Evolutionary conservation across 2,888 invertebrate genomes (phyloP).

Genomic region (Tetragonula carbonaria): DNA sequence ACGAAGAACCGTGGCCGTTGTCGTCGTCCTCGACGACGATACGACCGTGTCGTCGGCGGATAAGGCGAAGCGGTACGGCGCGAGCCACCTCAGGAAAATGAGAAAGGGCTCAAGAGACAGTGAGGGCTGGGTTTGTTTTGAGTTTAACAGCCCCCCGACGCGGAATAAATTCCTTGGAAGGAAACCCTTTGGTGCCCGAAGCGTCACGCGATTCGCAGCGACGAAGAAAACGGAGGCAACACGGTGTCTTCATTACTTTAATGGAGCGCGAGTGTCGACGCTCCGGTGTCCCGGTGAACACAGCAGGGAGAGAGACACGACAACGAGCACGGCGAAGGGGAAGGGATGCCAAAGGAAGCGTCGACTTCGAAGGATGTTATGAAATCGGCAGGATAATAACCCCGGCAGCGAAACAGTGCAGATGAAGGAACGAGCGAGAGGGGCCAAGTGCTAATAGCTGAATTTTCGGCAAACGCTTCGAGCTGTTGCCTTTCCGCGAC

Average conservation of each 20-base stretch:
- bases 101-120: conserved; percentile 48
- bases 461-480: conserved; percentile 55
- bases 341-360: conserved; percentile 47
- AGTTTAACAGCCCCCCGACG: conserved; percentile 78
- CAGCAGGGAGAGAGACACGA: conserved; percentile 31
- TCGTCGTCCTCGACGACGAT: conserved; percentile 28
- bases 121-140: conserved; percentile 75
- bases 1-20: conserved; percentile 8
- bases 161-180: conserved; percentile 81
- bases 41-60: conserved; percentile 46
- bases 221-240: conserved; percentile 21
- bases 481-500: conserved; percentile 61
- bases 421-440: conserved; percentile 11
- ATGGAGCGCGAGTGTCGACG: conserved; percentile 77
- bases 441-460: conserved; percentile 64
- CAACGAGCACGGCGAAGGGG: conserved; percentile 29
- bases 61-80: conserved; percentile 57
- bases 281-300: conserved; percentile 57
- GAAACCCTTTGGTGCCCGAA: conserved; percentile 77
- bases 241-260: conserved; percentile 83
- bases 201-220: conserved; percentile 56
- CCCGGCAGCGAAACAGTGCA: conserved; percentile 45
- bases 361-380: conserved; percentile 75
- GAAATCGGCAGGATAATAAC: conserved; percentile 78
- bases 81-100: conserved; percentile 60